phyloP scores from a whole-genome alignment of 1,140 invertebrate species.

The Drosophila grimshawi region DNA sequence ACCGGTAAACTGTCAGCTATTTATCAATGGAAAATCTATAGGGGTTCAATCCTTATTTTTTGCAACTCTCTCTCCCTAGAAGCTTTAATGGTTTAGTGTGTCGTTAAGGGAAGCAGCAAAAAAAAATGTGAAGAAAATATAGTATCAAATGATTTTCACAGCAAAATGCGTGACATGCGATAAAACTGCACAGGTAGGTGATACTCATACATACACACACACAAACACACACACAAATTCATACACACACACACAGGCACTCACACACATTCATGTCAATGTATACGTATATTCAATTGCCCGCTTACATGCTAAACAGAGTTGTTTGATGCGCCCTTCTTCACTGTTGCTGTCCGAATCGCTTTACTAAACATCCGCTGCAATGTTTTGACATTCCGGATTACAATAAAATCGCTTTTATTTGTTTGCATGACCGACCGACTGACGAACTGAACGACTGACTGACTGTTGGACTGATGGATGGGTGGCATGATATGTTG shows the following conservation, averaged over 20 bases:
- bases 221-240: not conserved
- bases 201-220: conserved; percentile 32
- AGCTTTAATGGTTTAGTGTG: conserved; percentile 58
- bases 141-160: conserved; percentile 44
- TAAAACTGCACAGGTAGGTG: conserved; percentile 62
- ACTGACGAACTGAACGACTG: conserved; percentile 19
- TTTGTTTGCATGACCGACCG: conserved; percentile 67
- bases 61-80: not conserved
- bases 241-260: not conserved
- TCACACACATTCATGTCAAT: not conserved
- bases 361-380: conserved; percentile 64
- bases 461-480: conserved; percentile 3
- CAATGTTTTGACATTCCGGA: conserved; percentile 74
- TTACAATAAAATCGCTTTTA: conserved; percentile 81
- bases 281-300: conserved; percentile 40
- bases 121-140: conserved; percentile 4
- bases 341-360: not conserved
- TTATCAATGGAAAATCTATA: conserved; percentile 82
- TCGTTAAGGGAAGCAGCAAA: conserved; percentile 37
- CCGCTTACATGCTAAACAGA: conserved; percentile 32
- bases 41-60: conserved; percentile 47
- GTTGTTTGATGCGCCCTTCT: conserved; percentile 1
- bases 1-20: conserved; percentile 65
- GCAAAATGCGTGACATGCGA: conserved; percentile 76
- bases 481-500: conserved; percentile 3